A percentile compares a stretch with the other conserved stretches of the same genome.
These are phyloP conservation scores for Diarsia brunnea DNA, from an alignment of 2,888 invertebrate genomes.

Conservation along the genomic window DNA sequence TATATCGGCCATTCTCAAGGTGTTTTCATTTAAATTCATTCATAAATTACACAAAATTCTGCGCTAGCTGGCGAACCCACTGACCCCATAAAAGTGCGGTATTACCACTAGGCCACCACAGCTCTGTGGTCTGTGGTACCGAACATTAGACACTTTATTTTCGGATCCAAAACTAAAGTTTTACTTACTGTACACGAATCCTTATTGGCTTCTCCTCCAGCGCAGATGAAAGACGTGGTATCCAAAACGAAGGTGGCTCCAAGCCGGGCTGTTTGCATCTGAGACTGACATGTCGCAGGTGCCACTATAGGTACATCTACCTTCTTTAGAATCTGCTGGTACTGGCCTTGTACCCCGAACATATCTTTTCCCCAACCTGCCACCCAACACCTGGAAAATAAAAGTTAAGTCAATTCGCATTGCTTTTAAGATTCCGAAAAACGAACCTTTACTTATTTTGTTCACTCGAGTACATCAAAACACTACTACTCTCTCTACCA, in stretches of 20 bases:
- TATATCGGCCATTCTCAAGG: too few species aligned
- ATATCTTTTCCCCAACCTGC: conserved; percentile 97
- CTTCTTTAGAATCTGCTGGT: conserved; percentile 93
- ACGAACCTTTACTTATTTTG: background rate
- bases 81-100: too few species aligned
- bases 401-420: background rate
- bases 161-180: background rate
- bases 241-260: conserved; percentile 92
- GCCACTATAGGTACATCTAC: conserved; percentile 94
- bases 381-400: conserved; percentile 90
- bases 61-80: too few species aligned
- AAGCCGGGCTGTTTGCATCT: conserved; percentile 92
- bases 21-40: too few species aligned
- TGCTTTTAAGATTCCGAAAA: background rate
- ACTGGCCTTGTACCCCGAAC: conserved; percentile 91
- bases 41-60: too few species aligned
- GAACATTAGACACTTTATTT: background rate
- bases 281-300: conserved; percentile 92
- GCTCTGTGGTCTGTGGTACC: background rate
- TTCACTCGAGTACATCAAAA: background rate
- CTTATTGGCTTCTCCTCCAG: conserved; percentile 94
- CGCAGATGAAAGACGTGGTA: conserved; percentile 93
- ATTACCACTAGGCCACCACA: too few species aligned
- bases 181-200: conserved; percentile 94
- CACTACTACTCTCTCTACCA: too few species aligned